Conservation (phyloP, 1,140 invertebrate genomes). For the Penaeus chinensis region DNA sequence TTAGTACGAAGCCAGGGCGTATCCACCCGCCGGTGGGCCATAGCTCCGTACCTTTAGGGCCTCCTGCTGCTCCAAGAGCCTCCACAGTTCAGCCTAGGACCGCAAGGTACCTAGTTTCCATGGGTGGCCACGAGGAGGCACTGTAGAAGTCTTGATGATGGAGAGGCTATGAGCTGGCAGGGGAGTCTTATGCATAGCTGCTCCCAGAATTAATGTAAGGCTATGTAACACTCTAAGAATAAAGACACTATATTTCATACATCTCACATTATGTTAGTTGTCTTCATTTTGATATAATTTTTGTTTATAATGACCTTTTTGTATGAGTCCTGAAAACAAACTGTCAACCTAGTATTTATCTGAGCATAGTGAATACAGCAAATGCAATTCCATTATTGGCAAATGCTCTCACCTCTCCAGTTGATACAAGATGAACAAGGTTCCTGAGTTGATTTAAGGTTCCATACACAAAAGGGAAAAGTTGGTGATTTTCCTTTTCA, state of each 20-base stretch:
- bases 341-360: background rate
- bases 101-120: too few relatives aligned
- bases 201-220: slow-evolving; percentile 63
- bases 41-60: too few relatives aligned
- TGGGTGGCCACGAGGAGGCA: too few relatives aligned
- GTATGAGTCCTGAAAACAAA: background rate
- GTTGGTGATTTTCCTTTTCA: slow-evolving; percentile 82
- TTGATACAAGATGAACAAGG: slow-evolving; percentile 81
- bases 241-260: background rate
- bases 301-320: background rate
- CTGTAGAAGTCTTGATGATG: too few relatives aligned
- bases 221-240: slow-evolving; percentile 36
- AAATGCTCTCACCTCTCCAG: slow-evolving; percentile 74
- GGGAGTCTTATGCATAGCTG: too few relatives aligned
- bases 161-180: too few relatives aligned
- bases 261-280: slow-evolving; percentile 17
- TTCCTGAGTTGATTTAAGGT: slow-evolving; percentile 84
- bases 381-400: slow-evolving; percentile 22
- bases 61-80: too few relatives aligned
- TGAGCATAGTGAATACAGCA: background rate
- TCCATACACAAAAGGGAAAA: slow-evolving; percentile 84
- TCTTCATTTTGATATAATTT: background rate
- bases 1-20: too few relatives aligned
- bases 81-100: too few relatives aligned
- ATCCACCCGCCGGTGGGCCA: too few relatives aligned